A percentile compares a stretch with the other conserved stretches of the same genome.
phyloP scores from a whole-genome alignment of 2,797 vertebrate species.

The Enteromius fasciolatus region DNA sequence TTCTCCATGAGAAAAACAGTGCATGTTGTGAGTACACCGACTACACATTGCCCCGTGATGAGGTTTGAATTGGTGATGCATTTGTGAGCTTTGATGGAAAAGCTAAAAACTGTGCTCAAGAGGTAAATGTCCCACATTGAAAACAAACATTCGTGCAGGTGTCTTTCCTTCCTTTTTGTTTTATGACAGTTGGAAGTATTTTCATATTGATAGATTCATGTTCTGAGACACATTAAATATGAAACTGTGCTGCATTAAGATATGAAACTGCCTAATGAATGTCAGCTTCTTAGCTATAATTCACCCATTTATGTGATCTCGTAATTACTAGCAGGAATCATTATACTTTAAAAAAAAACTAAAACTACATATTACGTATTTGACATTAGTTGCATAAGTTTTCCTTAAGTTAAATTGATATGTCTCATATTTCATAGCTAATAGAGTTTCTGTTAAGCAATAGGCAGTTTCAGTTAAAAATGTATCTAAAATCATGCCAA shows the following conservation, averaged over 20 bases:
- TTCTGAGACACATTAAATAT: neutral
- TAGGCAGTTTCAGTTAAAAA: constrained; percentile 22
- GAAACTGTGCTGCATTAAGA: neutral
- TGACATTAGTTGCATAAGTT: constrained; percentile 14
- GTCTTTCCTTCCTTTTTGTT: neutral
- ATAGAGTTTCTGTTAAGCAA: constrained; percentile 47
- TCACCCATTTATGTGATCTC: neutral
- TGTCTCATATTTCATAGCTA: constrained; percentile 46
- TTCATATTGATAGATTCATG: neutral
- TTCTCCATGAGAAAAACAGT: neutral
- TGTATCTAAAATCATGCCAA: neutral
- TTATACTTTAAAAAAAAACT: too few relatives aligned
- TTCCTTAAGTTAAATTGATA: constrained; percentile 42
- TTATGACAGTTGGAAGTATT: neutral
- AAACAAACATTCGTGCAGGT: neutral
- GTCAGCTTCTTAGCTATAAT: neutral
- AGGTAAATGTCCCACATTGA: neutral
- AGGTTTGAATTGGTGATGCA: constrained; percentile 2
- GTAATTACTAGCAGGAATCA: too few relatives aligned
- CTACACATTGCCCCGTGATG: neutral
- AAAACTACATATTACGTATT: neutral
- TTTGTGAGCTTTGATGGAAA: constrained; percentile 12
- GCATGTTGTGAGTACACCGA: neutral
- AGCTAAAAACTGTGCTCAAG: neutral
- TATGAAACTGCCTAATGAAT: constrained; percentile 2